Evolutionary conservation across 2,888 invertebrate genomes (phyloP).

Genomic region (Epinotia bilunana): DNA sequence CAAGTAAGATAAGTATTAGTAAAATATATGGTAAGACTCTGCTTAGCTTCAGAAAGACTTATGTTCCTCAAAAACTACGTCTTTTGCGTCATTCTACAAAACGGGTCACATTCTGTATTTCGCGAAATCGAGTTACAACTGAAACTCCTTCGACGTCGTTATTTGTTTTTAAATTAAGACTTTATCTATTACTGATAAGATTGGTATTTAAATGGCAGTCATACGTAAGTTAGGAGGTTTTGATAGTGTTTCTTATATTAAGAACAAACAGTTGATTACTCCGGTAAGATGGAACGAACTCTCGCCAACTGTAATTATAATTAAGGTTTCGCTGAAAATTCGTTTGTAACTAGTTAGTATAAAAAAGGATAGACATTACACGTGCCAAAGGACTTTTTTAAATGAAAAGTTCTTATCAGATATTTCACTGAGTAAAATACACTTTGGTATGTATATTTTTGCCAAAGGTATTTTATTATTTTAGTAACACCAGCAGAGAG

Average conservation of each 20-base stretch:
- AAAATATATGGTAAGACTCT: not conserved
- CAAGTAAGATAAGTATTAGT: not conserved
- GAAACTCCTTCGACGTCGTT: not conserved
- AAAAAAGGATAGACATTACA: not conserved
- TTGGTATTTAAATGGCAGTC: not conserved
- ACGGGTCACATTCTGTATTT: not conserved
- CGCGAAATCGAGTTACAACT: not conserved
- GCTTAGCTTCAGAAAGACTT: not conserved
- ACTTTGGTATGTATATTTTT: too few relatives aligned
- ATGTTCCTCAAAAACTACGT: not conserved
- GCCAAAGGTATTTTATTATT: too few relatives aligned
- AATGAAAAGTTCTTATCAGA: too few relatives aligned
- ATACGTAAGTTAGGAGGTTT: not conserved
- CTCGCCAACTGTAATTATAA: not conserved
- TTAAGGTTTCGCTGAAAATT: conserved; percentile 1
- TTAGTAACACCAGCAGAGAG: too few relatives aligned
- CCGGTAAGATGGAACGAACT: conserved; percentile 30
- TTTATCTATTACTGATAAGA: not conserved
- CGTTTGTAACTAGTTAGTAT: not conserved
- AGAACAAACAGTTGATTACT: conserved; percentile 28
- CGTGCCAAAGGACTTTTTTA: not conserved
- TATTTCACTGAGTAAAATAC: too few relatives aligned
- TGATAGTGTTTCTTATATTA: not conserved
- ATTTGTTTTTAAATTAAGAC: not conserved
- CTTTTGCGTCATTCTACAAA: not conserved